Conservation (phyloP, 2,113 vertebrate genomes). For the Cephalopholis sonnerati region DNA sequence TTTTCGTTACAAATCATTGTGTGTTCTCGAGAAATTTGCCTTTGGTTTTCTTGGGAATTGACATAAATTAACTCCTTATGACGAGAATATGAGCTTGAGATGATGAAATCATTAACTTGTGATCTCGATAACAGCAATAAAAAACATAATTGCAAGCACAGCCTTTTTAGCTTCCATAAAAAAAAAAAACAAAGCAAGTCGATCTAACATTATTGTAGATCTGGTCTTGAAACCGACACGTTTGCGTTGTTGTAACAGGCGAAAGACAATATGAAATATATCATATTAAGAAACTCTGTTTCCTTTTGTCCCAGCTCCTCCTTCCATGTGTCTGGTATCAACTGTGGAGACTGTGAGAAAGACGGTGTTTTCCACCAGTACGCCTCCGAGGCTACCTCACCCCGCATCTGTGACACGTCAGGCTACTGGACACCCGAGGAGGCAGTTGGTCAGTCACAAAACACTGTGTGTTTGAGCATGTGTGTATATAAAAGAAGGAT, state of each 20-base stretch:
- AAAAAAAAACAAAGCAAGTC: neutral
- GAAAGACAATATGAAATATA: neutral
- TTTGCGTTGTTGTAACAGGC: neutral
- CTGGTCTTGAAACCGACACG: neutral
- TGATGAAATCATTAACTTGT: too few relatives aligned
- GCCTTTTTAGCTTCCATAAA: neutral
- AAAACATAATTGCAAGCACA: too few relatives aligned
- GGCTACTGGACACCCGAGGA: conserved; percentile 99
- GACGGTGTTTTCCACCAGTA: conserved; percentile 92
- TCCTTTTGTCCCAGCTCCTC: conserved; percentile 55
- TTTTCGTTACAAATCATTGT: too few relatives aligned
- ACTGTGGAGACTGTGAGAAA: conserved; percentile 89
- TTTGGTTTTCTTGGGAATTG: too few relatives aligned
- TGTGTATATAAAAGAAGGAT: neutral
- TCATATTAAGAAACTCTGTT: conserved; percentile 4
- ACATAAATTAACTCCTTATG: too few relatives aligned
- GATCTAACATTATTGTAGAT: neutral
- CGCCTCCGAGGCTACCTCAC: conserved; percentile 90
- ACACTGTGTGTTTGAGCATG: neutral
- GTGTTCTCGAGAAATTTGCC: too few relatives aligned
- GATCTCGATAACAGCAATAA: too few relatives aligned
- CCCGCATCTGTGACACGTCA: conserved; percentile 92
- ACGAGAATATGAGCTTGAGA: too few relatives aligned
- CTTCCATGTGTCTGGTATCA: conserved; percentile 61
- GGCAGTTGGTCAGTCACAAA: conserved; percentile 89